Conservation (phyloP, 2,888 invertebrate genomes). For the Himalopsyche tibetana region DNA sequence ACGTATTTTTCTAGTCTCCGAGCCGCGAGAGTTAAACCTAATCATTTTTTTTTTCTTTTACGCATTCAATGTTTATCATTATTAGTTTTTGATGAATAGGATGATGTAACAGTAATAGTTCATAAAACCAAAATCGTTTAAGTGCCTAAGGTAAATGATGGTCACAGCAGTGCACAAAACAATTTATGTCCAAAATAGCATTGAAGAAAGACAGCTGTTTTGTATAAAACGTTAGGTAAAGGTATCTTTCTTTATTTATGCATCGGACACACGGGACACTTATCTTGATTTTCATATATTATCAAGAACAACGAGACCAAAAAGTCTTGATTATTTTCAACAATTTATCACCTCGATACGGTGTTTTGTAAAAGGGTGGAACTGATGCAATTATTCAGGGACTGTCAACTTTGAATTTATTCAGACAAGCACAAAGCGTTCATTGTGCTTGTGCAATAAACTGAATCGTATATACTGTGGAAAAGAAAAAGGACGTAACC, state of each 20-base stretch:
- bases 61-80: no score
- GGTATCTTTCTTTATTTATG: constrained; percentile 11
- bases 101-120: no score
- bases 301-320: constrained; percentile 49
- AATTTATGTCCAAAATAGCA: background rate
- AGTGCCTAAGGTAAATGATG: no score
- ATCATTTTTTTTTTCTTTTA: no score
- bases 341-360: constrained; percentile 62
- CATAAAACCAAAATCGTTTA: no score
- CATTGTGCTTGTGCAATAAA: no score
- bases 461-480: no score
- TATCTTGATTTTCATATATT: constrained; percentile 64
- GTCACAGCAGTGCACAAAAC: no score
- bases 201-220: constrained; percentile 14
- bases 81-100: no score
- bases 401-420: constrained; percentile 2
- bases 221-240: background rate
- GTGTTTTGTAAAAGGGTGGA: constrained; percentile 34
- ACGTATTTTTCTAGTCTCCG: no score
- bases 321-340: constrained; percentile 65
- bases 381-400: constrained; percentile 15
- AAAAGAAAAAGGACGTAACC: no score
- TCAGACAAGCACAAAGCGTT: background rate
- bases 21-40: no score
- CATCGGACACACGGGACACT: constrained; percentile 51